Evolutionary conservation across 2,797 vertebrate genomes (phyloP), one percentile per base, ranked within the genome.

Genomic region (Bovichtus diacanthus): DNA sequence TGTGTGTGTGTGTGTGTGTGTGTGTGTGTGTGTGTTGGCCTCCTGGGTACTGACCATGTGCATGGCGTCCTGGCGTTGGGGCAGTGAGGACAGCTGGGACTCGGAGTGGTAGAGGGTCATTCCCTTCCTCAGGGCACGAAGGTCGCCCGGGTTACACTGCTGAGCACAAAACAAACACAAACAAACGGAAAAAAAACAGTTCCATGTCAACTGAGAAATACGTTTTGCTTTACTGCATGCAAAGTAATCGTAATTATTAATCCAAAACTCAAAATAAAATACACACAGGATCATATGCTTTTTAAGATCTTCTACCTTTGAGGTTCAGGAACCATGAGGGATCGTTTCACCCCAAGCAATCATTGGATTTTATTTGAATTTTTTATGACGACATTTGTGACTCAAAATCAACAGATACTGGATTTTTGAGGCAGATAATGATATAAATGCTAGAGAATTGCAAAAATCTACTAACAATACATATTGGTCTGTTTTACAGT

Each of bases 91-190:
- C 69, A 99, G 97, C 95, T 98, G 97, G 18, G 97, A 97, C 92
- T 99, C 98, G 0, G 98, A 99, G 94, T 97, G 97, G 94, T 98
- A 98, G 0, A 96, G 96, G 44, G 95, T 97, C 92, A 97, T 92
- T 66, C 97, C 97, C 90, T 99, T 99, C 89, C 97, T 94, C 82
- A 98, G 94, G 21, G 92, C 96, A 81, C 97, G 96, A 80, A 97
- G 95, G 87, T 98, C 97, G 70, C 96, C 96, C 0, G 95, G 89
- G 92, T 96, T 96, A 49, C 95, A 95, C 93, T 98, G 97, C 93
- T 94, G 87, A 16, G 68, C 19, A 71, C 49, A 79, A 70, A 74
- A 87, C 29, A 83, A 31, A 76, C 64, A 79, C 59, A 56, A 18
- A 70, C 44, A 85, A 43, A 27, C 9, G n/a, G n/a, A n/a, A 23